Evolutionary conservation across 2,797 vertebrate genomes (phyloP), one percentile per base, ranked within the genome.

Genomic region (Sebastiscus albofasciatus): DNA sequence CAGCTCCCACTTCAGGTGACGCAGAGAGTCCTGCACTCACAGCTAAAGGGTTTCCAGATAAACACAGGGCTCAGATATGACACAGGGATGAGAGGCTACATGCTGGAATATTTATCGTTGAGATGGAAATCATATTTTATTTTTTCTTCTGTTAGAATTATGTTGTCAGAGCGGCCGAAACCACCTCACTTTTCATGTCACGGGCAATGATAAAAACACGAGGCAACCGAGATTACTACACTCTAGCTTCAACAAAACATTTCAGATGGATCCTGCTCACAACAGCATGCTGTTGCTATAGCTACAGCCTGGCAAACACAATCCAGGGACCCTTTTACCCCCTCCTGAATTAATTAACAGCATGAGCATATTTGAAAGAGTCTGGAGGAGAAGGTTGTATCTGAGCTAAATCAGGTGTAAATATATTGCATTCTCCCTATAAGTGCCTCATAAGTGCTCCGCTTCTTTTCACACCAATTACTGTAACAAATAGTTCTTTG

Each of bases 291-390:
- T 80, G 87, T 89, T 92, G 85, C 82, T 82, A 84, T 90, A 79
- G 84, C 39, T 80, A 89, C 85, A 73, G 58, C 75, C 68, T 84
- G 64, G 64, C 65, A 87, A 89, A 84, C 66, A 71, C 66, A 88
- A 80, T 66, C 67, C 61, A 72, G 72, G 66, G 72, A 87, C 60
- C 87, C 61, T 26, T 86, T 75, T 72, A 76, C 77, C 64, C 27
- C 31, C 82, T 66, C 18, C 66, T 84, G 75, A 87, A 91, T 87
- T 72, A 80, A 88, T 89, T 81, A 86, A 69, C 76, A 67, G 78
- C 70, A 59, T n/a, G 31, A 76, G 66, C 52, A 67, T 73, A 68
- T 86, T 87, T 8, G 58, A 61, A 62, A 59, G 42, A 76, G 67
- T 22, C 16, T 70, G 33, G 18, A 69, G 59, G 70, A 24, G 54